phyloP scores from a whole-genome alignment of 1,140 invertebrate genomes.

The Brachionus koreanus region DNA sequence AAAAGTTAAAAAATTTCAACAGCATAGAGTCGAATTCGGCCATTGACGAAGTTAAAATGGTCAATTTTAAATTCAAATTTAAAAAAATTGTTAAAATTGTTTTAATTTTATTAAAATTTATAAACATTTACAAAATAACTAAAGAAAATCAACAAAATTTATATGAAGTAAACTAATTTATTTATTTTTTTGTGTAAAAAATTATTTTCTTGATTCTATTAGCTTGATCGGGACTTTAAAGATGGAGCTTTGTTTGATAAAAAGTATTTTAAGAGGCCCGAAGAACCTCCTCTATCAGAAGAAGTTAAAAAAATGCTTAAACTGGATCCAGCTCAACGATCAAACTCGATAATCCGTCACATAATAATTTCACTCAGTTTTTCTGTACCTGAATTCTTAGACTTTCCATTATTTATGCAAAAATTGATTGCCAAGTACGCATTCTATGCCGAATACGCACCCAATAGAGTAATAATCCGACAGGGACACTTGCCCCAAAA shows the following conservation, averaged over 20 bases:
- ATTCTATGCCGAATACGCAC: conserved; percentile 3
- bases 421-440: conserved; percentile 8
- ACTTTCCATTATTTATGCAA: conserved; percentile 38
- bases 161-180: neutral
- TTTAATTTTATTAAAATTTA: neutral
- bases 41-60: neutral
- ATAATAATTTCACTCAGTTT: conserved; percentile 15
- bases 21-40: neutral
- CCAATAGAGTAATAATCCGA: conserved; percentile 3
- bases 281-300: neutral
- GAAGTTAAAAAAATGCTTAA: conserved; percentile 4
- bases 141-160: neutral
- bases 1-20: neutral
- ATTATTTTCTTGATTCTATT: neutral
- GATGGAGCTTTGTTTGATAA: neutral
- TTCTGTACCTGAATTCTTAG: conserved; percentile 17
- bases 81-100: conserved; percentile 10
- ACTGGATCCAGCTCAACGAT: neutral
- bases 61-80: neutral
- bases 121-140: neutral
- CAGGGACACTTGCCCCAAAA: conserved; percentile 21
- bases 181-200: neutral
- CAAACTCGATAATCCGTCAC: neutral
- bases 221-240: neutral
- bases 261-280: neutral